These are phyloP conservation scores for Invenusta paracnida DNA, from an alignment of 2,888 invertebrate species.

Conservation along the genomic window DNA sequence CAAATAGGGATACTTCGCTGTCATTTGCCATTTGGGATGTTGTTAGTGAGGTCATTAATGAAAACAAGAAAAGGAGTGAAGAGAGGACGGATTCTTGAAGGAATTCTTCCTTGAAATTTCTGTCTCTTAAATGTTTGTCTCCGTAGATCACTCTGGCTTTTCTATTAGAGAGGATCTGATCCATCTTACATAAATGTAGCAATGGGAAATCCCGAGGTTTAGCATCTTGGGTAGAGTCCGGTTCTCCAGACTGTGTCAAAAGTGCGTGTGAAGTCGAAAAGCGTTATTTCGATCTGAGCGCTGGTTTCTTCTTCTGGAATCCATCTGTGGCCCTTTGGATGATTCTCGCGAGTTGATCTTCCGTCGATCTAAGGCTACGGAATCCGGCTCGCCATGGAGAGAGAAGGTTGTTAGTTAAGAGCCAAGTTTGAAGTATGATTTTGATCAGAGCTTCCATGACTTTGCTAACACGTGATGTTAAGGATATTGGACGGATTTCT, in stretches of 20 bases:
- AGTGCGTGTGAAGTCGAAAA: constrained; percentile 4
- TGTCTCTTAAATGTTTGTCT: not conserved
- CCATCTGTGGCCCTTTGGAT: not conserved
- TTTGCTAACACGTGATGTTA: not conserved
- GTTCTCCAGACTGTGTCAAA: constrained; percentile 27
- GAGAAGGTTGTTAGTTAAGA: not conserved
- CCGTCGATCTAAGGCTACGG: not conserved
- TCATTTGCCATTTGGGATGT: not conserved
- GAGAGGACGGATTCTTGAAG: too few relatives aligned
- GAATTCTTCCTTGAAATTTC: too few relatives aligned
- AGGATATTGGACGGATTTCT: not conserved
- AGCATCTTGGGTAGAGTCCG: not conserved
- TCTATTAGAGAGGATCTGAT: constrained; percentile 23
- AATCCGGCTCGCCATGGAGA: not conserved
- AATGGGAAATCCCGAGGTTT: not conserved
- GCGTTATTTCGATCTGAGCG: not conserved
- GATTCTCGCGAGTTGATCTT: constrained; percentile 5
- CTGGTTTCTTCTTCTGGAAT: not conserved
- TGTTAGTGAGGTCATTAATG: not conserved
- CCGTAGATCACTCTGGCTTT: not conserved
- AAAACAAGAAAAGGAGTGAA: too few relatives aligned
- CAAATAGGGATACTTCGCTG: not conserved
- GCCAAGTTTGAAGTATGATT: not conserved
- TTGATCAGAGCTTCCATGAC: not conserved
- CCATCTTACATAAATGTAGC: not conserved